These are phyloP conservation scores for Patiria miniata DNA, from an alignment of 35 echinoderm and acorn worm genomes.

Conservation along the genomic window DNA sequence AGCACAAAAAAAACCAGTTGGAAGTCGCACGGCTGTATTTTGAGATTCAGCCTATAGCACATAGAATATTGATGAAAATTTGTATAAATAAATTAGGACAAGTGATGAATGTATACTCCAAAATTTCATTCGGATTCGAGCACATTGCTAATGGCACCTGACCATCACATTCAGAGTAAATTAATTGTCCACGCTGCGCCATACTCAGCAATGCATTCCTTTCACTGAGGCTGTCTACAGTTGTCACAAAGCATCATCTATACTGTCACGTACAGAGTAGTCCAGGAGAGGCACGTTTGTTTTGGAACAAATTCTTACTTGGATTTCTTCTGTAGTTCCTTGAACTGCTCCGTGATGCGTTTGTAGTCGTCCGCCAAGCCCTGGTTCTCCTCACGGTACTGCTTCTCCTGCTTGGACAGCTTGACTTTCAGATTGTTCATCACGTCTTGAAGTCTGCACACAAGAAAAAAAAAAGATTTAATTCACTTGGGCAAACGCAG, in stretches of 20 bases:
- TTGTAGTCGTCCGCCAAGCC: conserved; percentile 95
- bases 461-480: conserved; percentile 1
- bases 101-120: too few species aligned
- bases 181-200: too few species aligned
- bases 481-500: background rate
- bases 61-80: too few species aligned
- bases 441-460: conserved; percentile 90
- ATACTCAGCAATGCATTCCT: too few species aligned
- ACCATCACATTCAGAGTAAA: too few species aligned
- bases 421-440: conserved; percentile 95
- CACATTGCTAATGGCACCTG: too few species aligned
- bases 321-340: conserved; percentile 99
- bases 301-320: conserved; percentile 72
- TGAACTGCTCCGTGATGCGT: conserved; percentile 98
- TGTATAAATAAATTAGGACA: too few species aligned
- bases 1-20: background rate
- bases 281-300: background rate
- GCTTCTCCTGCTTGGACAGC: conserved; percentile 96
- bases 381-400: conserved; percentile 96
- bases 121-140: too few species aligned
- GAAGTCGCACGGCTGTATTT: too few species aligned
- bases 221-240: too few species aligned
- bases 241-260: background rate
- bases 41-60: too few species aligned
- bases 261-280: background rate